A percentile compares a stretch with the other conserved stretches of the same genome.
These are phyloP conservation scores for Clytia hemisphaerica DNA, from an alignment of 30 jellyfish, hydroid and myxozoan species.

Conservation along the genomic window DNA sequence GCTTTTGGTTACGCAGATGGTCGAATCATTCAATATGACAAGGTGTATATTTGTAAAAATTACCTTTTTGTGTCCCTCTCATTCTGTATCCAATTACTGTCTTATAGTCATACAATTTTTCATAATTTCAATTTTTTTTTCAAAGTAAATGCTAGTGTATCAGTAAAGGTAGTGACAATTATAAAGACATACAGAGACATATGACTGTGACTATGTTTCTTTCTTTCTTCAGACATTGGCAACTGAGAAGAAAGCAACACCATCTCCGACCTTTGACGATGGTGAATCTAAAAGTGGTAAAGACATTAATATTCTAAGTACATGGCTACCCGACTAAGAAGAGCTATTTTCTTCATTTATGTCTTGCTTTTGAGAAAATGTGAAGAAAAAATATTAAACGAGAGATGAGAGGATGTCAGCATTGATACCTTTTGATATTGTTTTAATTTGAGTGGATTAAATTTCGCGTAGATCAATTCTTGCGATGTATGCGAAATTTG, in stretches of 20 bases:
- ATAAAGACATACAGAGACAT: not conserved
- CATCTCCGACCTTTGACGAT: slow-evolving; percentile 42
- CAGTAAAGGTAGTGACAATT: too few species aligned
- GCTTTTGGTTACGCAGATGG: slow-evolving; percentile 76
- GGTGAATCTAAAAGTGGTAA: slow-evolving; percentile 38
- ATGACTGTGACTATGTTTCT: not conserved
- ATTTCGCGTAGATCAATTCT: too few species aligned
- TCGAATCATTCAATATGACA: slow-evolving; percentile 56
- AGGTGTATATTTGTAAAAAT: slow-evolving; percentile 27
- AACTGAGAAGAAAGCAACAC: slow-evolving; percentile 42
- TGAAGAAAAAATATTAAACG: too few species aligned
- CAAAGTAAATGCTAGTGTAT: too few species aligned
- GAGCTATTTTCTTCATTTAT: too few species aligned
- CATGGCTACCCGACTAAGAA: too few species aligned
- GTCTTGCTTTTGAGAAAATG: too few species aligned
- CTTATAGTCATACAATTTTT: not conserved
- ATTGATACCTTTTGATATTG: too few species aligned
- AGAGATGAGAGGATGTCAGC: too few species aligned
- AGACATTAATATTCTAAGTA: not conserved
- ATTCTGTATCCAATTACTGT: not conserved
- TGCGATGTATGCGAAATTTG: too few species aligned
- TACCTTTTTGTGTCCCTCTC: not conserved
- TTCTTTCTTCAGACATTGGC: slow-evolving; percentile 15
- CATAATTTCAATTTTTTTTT: too few species aligned
- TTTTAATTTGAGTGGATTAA: too few species aligned